Evolutionary conservation across 2,797 vertebrate species (phyloP), one percentile per base, ranked within the genome.

Genomic region (Myotis daubentonii): DNA sequence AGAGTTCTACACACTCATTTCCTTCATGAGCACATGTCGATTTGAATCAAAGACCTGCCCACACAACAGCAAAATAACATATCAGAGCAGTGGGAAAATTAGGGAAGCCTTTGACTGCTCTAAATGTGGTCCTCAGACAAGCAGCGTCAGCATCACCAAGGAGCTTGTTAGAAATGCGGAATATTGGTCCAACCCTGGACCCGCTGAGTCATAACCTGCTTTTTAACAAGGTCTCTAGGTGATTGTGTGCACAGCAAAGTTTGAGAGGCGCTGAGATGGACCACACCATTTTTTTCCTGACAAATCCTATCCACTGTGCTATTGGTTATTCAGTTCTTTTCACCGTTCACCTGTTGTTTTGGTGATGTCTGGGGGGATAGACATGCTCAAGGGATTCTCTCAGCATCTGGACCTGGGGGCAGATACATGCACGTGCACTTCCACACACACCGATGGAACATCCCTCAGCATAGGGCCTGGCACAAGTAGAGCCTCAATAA

Each of bases 401-500:
- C 62, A 47, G 60, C 30, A 23, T 53, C 47, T 41, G 53, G 22
- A 23, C 28, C 33, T 70, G 60, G 60, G 49, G 78, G 22, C 65
- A 66, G 28, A 57, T 62, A 38, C 6, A 13, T 3, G 16, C 49
- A n/a, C 3, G 25, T 2, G 25, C 25, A 1, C 49, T 78, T 75
- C 80, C 49, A 38, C 28, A 51, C 28, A 16, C 6, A 17, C 16
- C 33, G 36, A 19, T 16, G 9, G 53, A 72, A 66, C 51, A 49
- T 53, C 87, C 84, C 75, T 87, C 62, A 38, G 81, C 44, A 60
- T 28, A 75, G 85, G 81, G 41, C 70, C 95, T 97, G 96, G 93
- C 93, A 91, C 62, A 84, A 79, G 72, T 85, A 25, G 60, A 91
- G 53, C 41, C 38, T 94, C 94, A 79, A 81, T 96, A 94, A 97